A percentile compares a stretch with the other conserved stretches of the same genome.
phyloP scores from a whole-genome alignment of 2,888 invertebrate species.

The Watsonalla cultraria region DNA sequence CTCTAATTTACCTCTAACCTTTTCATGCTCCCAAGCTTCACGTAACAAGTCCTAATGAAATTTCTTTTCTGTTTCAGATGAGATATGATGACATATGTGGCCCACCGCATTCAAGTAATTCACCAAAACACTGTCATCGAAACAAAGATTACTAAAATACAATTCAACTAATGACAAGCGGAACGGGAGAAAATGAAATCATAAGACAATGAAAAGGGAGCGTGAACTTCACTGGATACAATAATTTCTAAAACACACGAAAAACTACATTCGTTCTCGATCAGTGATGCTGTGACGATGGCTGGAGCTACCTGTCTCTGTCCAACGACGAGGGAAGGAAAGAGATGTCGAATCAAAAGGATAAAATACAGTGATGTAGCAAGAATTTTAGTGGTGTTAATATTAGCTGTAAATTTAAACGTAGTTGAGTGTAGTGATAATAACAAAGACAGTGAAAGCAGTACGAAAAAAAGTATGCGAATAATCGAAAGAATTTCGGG shows the following conservation, averaged over 20 bases:
- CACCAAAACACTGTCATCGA: constrained; percentile 11
- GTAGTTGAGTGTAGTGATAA: constrained; percentile 37
- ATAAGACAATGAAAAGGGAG: constrained; percentile 3
- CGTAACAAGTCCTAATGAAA: constrained; percentile 4
- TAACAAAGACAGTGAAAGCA: constrained; percentile 35
- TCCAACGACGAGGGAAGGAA: constrained; percentile 2
- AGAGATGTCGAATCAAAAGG: constrained; percentile 4
- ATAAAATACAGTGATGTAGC: constrained; percentile 29
- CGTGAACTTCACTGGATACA: constrained; percentile 4
- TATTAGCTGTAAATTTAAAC: constrained; percentile 40
- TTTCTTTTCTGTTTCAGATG: constrained; percentile 41
- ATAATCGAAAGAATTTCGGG: constrained; percentile 56
- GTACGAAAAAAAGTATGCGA: constrained; percentile 50
- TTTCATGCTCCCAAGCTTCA: background rate
- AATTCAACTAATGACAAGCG: constrained; percentile 17
- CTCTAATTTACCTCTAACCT: background rate
- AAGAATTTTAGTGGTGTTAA: constrained; percentile 37
- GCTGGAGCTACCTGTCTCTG: constrained; percentile 22
- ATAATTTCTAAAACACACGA: constrained; percentile 17
- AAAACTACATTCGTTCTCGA: constrained; percentile 17
- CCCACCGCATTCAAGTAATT: constrained; percentile 17
- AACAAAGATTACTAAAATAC: constrained; percentile 9
- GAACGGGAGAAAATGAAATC: constrained; percentile 31
- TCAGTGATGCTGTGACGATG: constrained; percentile 56
- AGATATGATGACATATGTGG: constrained; percentile 23